Base-by-base conservation (phyloP, 2,113 vertebrate species). In the Rhea americana region DNA sequence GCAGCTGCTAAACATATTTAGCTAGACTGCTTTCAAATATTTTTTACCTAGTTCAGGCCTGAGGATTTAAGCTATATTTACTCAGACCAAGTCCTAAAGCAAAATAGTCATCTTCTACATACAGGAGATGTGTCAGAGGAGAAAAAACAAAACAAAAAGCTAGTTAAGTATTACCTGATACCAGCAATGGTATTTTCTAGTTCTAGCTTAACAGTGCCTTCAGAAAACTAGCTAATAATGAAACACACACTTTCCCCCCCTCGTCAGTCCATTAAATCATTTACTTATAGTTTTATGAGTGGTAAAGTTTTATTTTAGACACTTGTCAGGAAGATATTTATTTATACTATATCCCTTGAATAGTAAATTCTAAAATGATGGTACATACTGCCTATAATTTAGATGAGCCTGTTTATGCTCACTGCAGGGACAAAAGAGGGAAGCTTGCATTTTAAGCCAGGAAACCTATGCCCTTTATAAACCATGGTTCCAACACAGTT, bases 291-390 rank as follows among this genome's bases (percentile, higher is more conserved):
- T 66, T 96, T 85, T 65, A 94, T 85, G 39, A 85, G 50, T 73
- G 20, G 91, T 89, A 93, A 93, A 82, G 9, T 62, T 94, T 89
- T 85, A 89, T 91, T 92, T 93, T 89, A 91, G 51, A 81, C n/a
- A 87, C 28, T 48, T 78, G 55, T 82, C 73, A 94, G 56, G 74
- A 96, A 96, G 51, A 43, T 47, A 43, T 61, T 95, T 79, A 50
- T 66, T 95, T 94, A 71, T 66, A 37, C 37, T 61, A 7, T 63
- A 68, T 78, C 37, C 45, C 15, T 21, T 79, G 85, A 91, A 82
- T 65, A 80, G 37, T 74, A 87, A 90, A 78, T 86, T 93, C 68
- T 72, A 53, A 91, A 89, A 91, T 86, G 3, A 88, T 51, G 67
- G 45, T 77, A 91, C 30, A 78, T 63, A 39, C 58, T 90, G 39